These are phyloP conservation scores for Drepana falcataria DNA, from an alignment of 2,888 invertebrate species.

Conservation along the genomic window DNA sequence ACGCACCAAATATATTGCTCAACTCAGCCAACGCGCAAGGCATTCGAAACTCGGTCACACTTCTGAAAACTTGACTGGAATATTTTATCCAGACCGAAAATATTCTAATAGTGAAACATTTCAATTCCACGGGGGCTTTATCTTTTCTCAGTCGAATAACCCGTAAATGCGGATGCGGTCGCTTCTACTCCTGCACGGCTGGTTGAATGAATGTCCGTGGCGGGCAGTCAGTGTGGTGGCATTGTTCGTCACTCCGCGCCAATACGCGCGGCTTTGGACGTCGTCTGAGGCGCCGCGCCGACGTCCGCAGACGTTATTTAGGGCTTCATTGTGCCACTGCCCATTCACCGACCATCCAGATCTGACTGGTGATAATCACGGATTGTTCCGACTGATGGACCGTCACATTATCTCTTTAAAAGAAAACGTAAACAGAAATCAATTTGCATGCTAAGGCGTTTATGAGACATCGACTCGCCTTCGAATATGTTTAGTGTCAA, in stretches of 20 bases:
- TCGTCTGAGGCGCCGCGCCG: conserved; percentile 67
- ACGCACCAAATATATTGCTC: neutral
- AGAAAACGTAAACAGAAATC: conserved; percentile 26
- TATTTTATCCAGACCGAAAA: conserved; percentile 17
- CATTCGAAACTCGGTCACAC: conserved; percentile 3
- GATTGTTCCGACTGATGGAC: conserved; percentile 66
- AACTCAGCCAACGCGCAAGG: neutral
- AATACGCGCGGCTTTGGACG: conserved; percentile 40
- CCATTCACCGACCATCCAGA: conserved; percentile 52
- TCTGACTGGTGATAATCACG: conserved; percentile 62
- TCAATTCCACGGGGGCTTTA: conserved; percentile 41
- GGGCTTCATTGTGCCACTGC: conserved; percentile 67
- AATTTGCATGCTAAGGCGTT: conserved; percentile 19
- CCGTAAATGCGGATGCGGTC: conserved; percentile 53
- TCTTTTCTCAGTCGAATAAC: conserved; percentile 50
- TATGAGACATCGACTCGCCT: conserved; percentile 24
- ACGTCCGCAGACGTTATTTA: conserved; percentile 69
- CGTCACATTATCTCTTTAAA: conserved; percentile 54
- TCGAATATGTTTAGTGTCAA: conserved; percentile 68
- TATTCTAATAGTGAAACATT: conserved; percentile 39
- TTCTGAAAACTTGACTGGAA: conserved; percentile 21
- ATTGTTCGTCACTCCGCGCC: conserved; percentile 68
- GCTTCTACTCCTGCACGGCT: conserved; percentile 28
- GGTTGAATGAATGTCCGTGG: conserved; percentile 49
- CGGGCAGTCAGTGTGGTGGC: conserved; percentile 54